phyloP scores from a whole-genome alignment of 2,113 vertebrate genomes.

The Dasypus novemcinctus region DNA sequence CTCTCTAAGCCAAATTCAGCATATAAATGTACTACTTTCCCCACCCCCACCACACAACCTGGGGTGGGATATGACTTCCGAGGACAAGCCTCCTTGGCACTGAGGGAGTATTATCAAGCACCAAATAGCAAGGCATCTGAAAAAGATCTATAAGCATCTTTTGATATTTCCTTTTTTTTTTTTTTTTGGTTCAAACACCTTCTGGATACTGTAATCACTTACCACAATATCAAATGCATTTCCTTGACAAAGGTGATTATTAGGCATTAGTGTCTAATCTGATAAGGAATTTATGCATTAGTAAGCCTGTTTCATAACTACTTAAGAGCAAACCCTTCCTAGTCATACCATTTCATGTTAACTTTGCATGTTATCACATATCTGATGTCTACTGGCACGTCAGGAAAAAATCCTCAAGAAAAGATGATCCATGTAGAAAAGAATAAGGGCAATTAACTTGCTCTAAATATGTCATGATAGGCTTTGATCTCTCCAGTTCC shows the following conservation, averaged over 20 bases:
- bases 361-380: conserved; percentile 53
- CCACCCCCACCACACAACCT: too few species aligned
- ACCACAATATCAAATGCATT: conserved; percentile 72
- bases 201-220: conserved; percentile 76
- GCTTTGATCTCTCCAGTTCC: neutral
- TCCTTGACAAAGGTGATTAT: conserved; percentile 83
- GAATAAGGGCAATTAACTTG: neutral
- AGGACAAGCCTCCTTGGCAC: too few species aligned
- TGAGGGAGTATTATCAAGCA: too few species aligned
- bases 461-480: neutral
- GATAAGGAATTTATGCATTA: conserved; percentile 81
- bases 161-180: conserved; percentile 22
- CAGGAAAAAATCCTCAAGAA: conserved; percentile 55
- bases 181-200: conserved; percentile 67
- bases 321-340: conserved; percentile 79
- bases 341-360: conserved; percentile 74
- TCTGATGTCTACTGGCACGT: conserved; percentile 62
- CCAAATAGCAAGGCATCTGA: too few species aligned
- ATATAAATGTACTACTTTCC: too few species aligned
- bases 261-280: conserved; percentile 83
- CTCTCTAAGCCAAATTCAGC: too few species aligned
- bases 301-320: conserved; percentile 81
- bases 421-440: conserved; percentile 53
- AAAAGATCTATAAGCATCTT: neutral
- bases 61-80: too few species aligned